Evolutionary conservation across 2,113 vertebrate species (phyloP), one percentile per base, ranked within the genome.

Genomic region (Gadus macrocephalus): DNA sequence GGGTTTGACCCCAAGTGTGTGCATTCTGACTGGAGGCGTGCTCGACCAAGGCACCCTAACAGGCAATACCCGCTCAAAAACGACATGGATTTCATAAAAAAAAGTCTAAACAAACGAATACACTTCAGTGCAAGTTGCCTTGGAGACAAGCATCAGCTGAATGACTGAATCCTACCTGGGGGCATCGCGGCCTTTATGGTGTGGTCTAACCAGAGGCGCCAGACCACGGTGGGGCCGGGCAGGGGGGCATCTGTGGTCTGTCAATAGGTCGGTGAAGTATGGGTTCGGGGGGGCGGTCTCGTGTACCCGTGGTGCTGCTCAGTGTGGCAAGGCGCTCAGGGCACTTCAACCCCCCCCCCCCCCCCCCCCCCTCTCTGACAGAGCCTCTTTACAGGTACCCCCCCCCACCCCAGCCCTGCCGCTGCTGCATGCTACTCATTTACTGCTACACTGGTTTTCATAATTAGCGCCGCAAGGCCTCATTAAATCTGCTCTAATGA

Each of bases 401-500:
- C 93, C 42, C 42, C 9, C 42, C 42, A 7, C 42, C 42, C 25
- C 25, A 2, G 0, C 38, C 38, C 38, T 4, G 9, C 42, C 42
- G 42, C 81, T 83, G 76, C 83, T 80, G 68, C 69, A 94, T 93
- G 93, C 95, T 95, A 94, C 95, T 97, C 95, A 98, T 98, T 98
- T 98, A 96, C 96, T 98, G 97, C 97, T 96, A 98, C 96, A 96
- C 95, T 98, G 97, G 96, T 95, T 98, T 98, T 98, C 96, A 96
- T 98, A 98, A 98, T 98, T 98, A 98, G 95, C 97, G 94, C 97
- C 95, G 96, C 96, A 93, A 98, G 97, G 96, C 97, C 96, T 98
- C 97, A 98, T 98, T 98, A 98, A 98, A 97, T 98, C 96, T 96
- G 95, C 97, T 98, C 95, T 99, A 99, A 99, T 99, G 97, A 99